Evolutionary conservation across 2,888 invertebrate genomes (phyloP), one percentile per base, ranked within the genome.

Genomic region (Synanthedon vespiformis): DNA sequence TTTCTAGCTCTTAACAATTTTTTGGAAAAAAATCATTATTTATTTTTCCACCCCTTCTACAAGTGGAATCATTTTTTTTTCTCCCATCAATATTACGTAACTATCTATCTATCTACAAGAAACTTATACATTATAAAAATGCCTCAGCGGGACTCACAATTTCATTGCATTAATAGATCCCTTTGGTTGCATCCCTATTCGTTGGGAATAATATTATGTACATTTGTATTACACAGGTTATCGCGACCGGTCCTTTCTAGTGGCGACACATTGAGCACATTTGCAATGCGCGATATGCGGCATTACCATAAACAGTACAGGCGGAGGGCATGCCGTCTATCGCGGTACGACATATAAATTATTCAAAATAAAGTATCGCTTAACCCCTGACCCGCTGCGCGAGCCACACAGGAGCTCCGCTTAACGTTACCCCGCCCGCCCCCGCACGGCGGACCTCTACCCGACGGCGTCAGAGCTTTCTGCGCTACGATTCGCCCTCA

Each of bases 301-400:
- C 77, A 87, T 87, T 87, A 85, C 83, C 87, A 87, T 87, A 87
- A 87, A 82, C 83, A 79, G 86, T 77, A 81, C 79, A 75, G 78
- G 75, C 79, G 80, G 82, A 85, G 84, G 77, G 84, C 84, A 84
- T 72, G 80, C 79, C 82, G 83, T 84, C 87, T 85, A 86, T 86
- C 86, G 85, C 76, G 68, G 72, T 74, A 75, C 80, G 80, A 85
- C 84, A 85, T 85, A 86, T 87, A 87, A 86, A 87, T 87, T 86
- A 87, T 87, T 87, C 87, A 87, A 86, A 87, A 86, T 87, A 86
- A 87, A 87, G 87, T 87, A 87, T 87, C 86, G 87, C 82, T 87
- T 87, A 87, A 85, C 87, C 87, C 63, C 61, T 74, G 81, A 85
- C 80, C 82, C 69, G 66, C 68, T 64, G 68, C 67, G 74, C 68